Conservation (phyloP, 2,888 invertebrate genomes). For the Clunio marinus region DNA sequence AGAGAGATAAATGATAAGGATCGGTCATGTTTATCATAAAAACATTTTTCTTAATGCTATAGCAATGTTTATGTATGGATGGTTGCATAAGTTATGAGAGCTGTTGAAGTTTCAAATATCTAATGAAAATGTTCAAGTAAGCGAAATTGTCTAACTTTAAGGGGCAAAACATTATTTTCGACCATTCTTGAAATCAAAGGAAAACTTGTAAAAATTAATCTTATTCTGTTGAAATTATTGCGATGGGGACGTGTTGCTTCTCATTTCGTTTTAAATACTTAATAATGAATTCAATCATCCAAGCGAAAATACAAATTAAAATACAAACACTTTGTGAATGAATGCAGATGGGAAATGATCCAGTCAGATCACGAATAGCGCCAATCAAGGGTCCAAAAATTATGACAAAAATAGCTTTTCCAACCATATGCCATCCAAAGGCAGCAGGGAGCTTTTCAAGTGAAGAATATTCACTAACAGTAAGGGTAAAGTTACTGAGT, state of each 20-base stretch:
- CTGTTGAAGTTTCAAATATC: too few relatives aligned
- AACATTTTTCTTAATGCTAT: too few relatives aligned
- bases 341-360: constrained; percentile 65
- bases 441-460: constrained; percentile 70
- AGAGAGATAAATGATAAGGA: not conserved
- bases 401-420: constrained; percentile 68
- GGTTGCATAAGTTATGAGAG: too few relatives aligned
- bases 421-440: constrained; percentile 72
- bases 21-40: too few relatives aligned
- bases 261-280: constrained; percentile 16
- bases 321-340: constrained; percentile 69
- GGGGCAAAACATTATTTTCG: too few relatives aligned
- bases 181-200: too few relatives aligned
- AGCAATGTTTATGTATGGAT: too few relatives aligned
- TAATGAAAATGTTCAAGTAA: too few relatives aligned
- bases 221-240: constrained; percentile 26
- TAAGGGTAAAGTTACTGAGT: constrained; percentile 70
- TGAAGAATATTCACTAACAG: constrained; percentile 72
- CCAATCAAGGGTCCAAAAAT: constrained; percentile 66
- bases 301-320: constrained; percentile 63
- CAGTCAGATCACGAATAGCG: constrained; percentile 63
- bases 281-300: constrained; percentile 59
- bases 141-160: too few relatives aligned
- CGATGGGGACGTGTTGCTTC: constrained; percentile 17
- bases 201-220: too few relatives aligned